phyloP scores from a whole-genome alignment of 2,113 vertebrate species.

The Athene noctua region DNA sequence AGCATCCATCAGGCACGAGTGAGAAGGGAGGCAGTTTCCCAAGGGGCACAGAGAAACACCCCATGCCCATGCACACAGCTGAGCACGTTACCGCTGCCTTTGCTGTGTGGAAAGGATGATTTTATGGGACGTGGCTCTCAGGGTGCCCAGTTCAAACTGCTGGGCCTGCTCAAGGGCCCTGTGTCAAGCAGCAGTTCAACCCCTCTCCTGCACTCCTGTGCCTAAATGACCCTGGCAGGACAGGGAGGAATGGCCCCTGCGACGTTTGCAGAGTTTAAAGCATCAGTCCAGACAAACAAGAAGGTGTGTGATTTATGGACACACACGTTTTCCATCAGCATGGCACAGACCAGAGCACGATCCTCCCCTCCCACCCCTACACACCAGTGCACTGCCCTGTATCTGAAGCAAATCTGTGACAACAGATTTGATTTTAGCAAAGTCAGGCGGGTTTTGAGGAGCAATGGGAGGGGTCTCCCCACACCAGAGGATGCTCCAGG shows the following conservation, averaged over 20 bases:
- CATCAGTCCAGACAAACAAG: accelerated
- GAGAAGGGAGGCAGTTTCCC: not conserved
- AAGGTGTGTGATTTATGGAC: not conserved
- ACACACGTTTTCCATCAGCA: accelerated
- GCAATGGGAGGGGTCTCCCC: not conserved
- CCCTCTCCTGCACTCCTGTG: accelerated
- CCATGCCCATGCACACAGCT: not conserved
- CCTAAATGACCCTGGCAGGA: not conserved
- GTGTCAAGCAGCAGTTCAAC: not conserved
- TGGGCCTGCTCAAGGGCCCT: not conserved
- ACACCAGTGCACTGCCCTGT: accelerated
- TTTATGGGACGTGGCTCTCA: accelerated
- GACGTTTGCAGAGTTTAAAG: accelerated
- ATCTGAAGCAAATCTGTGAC: accelerated
- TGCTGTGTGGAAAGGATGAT: accelerated
- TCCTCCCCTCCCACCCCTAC: not conserved
- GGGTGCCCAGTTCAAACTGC: not conserved
- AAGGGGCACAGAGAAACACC: not conserved
- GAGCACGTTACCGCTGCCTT: not conserved
- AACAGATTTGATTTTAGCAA: not conserved
- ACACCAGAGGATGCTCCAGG: not conserved
- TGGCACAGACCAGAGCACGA: not conserved
- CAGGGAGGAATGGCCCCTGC: not conserved
- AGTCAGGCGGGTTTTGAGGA: accelerated
- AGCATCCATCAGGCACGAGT: accelerated